Evolutionary conservation across 2,888 invertebrate genomes (phyloP).

Genomic region (Caenorhabditis drosophilae): DNA sequence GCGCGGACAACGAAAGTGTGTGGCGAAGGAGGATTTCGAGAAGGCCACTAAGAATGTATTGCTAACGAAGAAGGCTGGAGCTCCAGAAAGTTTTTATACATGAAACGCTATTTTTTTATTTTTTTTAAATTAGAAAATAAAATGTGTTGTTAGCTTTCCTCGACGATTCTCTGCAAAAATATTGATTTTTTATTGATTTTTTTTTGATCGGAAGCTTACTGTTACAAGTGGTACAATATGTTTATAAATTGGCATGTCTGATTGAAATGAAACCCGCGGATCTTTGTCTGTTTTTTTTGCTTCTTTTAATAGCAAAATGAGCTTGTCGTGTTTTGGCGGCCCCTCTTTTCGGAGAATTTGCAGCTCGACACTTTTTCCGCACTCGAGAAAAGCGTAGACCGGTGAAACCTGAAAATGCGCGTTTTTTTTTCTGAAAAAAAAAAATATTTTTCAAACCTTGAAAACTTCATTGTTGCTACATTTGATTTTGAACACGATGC

Average conservation of each 20-base stretch:
- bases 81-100: slow-evolving; percentile 44
- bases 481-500: slow-evolving; percentile 54
- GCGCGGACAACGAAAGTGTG: slow-evolving; percentile 52
- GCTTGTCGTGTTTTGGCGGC: slow-evolving; percentile 46
- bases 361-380: slow-evolving; percentile 37
- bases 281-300: slow-evolving; percentile 47
- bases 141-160: neutral
- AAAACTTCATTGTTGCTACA: slow-evolving; percentile 53
- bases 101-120: slow-evolving; percentile 3
- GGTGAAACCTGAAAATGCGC: slow-evolving; percentile 31
- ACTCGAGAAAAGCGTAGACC: slow-evolving; percentile 44
- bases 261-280: slow-evolving; percentile 42
- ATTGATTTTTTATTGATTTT: neutral
- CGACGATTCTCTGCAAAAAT: slow-evolving; percentile 1
- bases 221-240: slow-evolving; percentile 29
- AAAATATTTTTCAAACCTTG: slow-evolving; percentile 30
- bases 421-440: slow-evolving; percentile 5
- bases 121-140: neutral
- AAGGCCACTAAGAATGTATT: slow-evolving; percentile 43
- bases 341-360: slow-evolving; percentile 50
- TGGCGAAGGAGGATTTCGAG: slow-evolving; percentile 38
- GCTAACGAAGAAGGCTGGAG: slow-evolving; percentile 44
- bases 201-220: slow-evolving; percentile 14
- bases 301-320: slow-evolving; percentile 47
- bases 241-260: slow-evolving; percentile 18